Conservation (phyloP, 2,113 vertebrate genomes). For the Dasyornis broadbenti region DNA sequence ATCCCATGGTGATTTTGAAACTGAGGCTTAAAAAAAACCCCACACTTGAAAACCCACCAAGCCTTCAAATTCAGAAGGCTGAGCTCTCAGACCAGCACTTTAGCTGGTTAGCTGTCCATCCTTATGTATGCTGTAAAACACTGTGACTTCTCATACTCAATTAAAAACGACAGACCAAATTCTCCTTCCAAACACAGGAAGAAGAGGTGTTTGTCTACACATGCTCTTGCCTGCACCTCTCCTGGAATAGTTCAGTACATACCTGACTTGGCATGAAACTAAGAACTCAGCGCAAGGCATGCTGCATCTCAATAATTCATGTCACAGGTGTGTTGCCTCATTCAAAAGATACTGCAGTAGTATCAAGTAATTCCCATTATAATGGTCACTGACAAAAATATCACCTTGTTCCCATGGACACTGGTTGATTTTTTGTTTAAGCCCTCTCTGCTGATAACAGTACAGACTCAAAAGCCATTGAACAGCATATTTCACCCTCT, state of each 20-base stretch:
- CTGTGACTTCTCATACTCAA: not conserved
- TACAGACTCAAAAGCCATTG: not conserved
- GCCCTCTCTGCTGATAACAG: not conserved
- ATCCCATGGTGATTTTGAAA: not conserved
- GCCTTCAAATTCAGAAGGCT: not conserved
- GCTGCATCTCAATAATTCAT: not conserved
- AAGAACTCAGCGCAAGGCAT: not conserved
- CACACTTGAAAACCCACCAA: not conserved
- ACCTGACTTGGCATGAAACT: not conserved
- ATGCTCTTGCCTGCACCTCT: not conserved
- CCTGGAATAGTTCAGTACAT: not conserved
- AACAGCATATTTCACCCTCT: not conserved
- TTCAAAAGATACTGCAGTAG: not conserved
- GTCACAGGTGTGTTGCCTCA: not conserved
- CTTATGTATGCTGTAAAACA: not conserved
- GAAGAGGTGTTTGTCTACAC: not conserved
- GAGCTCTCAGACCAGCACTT: not conserved
- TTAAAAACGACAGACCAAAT: not conserved
- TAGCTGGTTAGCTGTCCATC: not conserved
- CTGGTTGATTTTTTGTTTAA: not conserved
- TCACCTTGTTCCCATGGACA: not conserved
- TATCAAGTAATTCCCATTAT: not conserved
- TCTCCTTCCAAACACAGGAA: not conserved
- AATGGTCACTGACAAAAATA: not conserved
- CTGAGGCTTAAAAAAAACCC: not conserved